These are phyloP conservation scores for Ginglymostoma cirratum DNA, from an alignment of 2,113 vertebrate species.

Conservation along the genomic window DNA sequence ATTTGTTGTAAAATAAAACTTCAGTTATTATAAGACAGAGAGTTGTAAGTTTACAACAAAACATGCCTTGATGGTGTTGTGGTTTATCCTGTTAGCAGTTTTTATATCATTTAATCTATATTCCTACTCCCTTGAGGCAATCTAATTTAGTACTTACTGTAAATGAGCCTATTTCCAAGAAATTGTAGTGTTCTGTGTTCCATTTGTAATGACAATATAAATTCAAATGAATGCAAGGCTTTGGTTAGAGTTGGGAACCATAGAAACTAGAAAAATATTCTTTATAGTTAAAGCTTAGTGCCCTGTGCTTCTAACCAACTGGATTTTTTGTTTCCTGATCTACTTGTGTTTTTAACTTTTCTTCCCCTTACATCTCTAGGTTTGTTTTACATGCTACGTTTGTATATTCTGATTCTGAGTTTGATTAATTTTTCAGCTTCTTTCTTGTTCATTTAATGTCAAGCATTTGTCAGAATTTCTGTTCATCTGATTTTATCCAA, in stretches of 20 bases:
- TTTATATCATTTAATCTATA: constrained; percentile 14
- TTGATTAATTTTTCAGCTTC: background rate
- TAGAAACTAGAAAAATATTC: constrained; percentile 15
- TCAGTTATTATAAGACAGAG: background rate
- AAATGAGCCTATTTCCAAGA: constrained; percentile 23
- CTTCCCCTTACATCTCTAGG: background rate
- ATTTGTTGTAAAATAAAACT: background rate
- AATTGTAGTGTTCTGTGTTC: background rate
- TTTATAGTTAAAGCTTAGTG: background rate
- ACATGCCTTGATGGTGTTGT: background rate
- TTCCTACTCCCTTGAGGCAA: constrained; percentile 5
- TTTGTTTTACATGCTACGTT: background rate
- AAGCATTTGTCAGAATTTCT: background rate
- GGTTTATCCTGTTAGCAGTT: background rate
- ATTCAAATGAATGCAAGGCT: constrained; percentile 13
- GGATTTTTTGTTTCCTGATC: background rate
- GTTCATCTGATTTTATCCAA: constrained; percentile 10
- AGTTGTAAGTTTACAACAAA: background rate
- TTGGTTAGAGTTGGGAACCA: background rate
- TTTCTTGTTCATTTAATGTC: background rate
- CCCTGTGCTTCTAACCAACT: background rate
- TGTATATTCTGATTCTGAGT: background rate
- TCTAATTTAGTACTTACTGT: constrained; percentile 21
- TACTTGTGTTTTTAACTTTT: background rate
- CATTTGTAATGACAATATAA: constrained; percentile 30